Conservation (phyloP, 2,113 vertebrate species). For the Varanus komodoensis region DNA sequence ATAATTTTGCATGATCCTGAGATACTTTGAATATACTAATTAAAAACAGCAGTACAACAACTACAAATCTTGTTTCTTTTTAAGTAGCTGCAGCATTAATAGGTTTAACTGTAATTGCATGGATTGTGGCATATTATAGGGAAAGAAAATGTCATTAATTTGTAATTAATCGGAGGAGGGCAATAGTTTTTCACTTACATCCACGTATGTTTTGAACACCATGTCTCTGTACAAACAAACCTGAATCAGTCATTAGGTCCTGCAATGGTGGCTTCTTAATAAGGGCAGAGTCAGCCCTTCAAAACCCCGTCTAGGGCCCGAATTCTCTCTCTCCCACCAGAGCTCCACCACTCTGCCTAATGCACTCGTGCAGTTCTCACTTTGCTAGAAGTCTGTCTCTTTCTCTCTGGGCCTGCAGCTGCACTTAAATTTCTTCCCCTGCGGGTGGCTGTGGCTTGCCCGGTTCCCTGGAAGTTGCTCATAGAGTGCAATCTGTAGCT, state of each 20-base stretch:
- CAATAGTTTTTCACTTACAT: slow-evolving; percentile 28
- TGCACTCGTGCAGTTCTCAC: not conserved
- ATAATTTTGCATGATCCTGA: not conserved
- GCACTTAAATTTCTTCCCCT: no score
- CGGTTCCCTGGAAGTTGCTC: not conserved
- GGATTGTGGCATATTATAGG: slow-evolving; percentile 8
- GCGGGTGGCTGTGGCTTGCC: not conserved
- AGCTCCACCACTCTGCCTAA: not conserved
- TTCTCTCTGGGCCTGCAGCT: no score
- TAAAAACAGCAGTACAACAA: not conserved
- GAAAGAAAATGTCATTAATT: slow-evolving; percentile 42
- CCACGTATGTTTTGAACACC: not conserved
- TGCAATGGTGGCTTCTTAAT: not conserved
- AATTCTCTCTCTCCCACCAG: not conserved
- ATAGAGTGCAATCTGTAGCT: no score
- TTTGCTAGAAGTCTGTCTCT: not conserved
- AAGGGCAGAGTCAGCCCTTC: not conserved
- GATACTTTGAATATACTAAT: slow-evolving; percentile 32
- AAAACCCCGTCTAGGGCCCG: no score
- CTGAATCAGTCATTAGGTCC: slow-evolving; percentile 18
- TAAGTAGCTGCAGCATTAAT: slow-evolving; percentile 1
- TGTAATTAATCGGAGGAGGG: slow-evolving; percentile 26
- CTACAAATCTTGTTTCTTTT: slow-evolving; percentile 5
- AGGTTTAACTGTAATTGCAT: slow-evolving; percentile 38
- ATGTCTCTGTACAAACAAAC: not conserved